Percentiles rank a stretch among this genome's conserved stretches.
phyloP scores from a whole-genome alignment of 1,140 invertebrate genomes.

The Drosophila asahinai region DNA sequence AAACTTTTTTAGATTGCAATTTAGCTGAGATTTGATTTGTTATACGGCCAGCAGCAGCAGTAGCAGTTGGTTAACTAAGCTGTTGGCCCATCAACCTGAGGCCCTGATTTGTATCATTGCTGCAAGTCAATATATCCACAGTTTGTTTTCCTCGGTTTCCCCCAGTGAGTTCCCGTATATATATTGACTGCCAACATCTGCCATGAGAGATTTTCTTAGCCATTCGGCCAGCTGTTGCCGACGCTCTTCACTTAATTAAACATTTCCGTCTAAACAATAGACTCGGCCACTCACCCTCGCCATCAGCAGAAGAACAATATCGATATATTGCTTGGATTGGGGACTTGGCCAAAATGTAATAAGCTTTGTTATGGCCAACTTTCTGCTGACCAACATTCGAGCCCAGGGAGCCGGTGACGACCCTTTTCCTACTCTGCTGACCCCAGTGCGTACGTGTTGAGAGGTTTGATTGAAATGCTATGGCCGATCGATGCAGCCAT shows the following conservation, averaged over 20 bases:
- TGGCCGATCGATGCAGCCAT: constrained; percentile 40
- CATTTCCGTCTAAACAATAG: constrained; percentile 60
- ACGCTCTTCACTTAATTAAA: constrained; percentile 59
- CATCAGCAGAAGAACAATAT: constrained; percentile 2
- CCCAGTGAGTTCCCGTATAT: constrained; percentile 6
- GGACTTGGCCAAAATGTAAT: constrained; percentile 34
- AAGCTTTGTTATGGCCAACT: constrained; percentile 68
- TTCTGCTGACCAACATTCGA: constrained; percentile 19
- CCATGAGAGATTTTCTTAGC: constrained; percentile 12
- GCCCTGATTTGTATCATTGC: background rate
- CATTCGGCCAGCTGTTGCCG: constrained; percentile 37
- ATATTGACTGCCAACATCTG: constrained; percentile 35
- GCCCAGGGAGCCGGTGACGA: background rate
- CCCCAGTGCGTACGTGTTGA: constrained; percentile 52
- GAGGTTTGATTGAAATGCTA: constrained; percentile 59
- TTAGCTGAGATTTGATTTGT: constrained; percentile 35
- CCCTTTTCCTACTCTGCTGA: constrained; percentile 18
- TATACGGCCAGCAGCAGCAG: background rate
- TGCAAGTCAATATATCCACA: constrained; percentile 14
- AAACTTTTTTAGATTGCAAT: constrained; percentile 57
- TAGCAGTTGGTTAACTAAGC: constrained; percentile 23
- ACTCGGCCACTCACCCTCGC: constrained; percentile 10
- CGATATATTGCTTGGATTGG: constrained; percentile 14
- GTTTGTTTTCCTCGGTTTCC: constrained; percentile 1
- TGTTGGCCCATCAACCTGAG: constrained; percentile 28